Conservation (phyloP, 2,797 vertebrate genomes). For the Coranthus polyacanthus region DNA sequence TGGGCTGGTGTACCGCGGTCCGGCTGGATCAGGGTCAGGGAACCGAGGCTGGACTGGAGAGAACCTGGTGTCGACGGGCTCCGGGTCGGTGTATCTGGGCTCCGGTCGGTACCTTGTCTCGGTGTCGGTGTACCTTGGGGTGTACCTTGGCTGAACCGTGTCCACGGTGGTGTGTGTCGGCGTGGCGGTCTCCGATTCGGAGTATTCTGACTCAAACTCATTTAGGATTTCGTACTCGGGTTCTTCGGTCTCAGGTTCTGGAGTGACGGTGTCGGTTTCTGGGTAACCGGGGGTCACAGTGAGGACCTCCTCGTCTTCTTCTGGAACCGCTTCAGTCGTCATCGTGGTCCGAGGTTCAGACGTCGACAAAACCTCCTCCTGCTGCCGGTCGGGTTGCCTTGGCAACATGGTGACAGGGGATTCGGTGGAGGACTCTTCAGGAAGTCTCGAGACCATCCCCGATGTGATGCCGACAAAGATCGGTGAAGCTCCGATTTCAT, state of each 20-base stretch:
- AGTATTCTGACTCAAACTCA: slow-evolving; percentile 8
- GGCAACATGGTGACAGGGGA: slow-evolving; percentile 19
- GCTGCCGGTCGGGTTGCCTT: not conserved
- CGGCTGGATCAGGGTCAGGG: slow-evolving; percentile 2
- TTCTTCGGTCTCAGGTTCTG: slow-evolving; percentile 7
- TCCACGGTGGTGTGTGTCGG: not conserved
- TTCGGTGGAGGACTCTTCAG: not conserved
- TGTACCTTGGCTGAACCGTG: not conserved
- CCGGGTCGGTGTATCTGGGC: too few relatives aligned
- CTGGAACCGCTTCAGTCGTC: not conserved
- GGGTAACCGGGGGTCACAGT: slow-evolving; percentile 9
- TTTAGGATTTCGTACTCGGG: not conserved
- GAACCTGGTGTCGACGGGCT: not conserved
- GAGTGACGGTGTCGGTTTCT: slow-evolving; percentile 8
- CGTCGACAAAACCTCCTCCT: slow-evolving; percentile 3
- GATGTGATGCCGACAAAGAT: slow-evolving; percentile 66
- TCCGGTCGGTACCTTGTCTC: too few relatives aligned
- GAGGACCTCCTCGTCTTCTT: not conserved
- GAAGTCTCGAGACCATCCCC: slow-evolving; percentile 43
- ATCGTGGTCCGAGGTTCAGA: not conserved
- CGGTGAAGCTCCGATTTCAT: slow-evolving; percentile 85
- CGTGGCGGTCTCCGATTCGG: slow-evolving; percentile 1
- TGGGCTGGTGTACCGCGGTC: slow-evolving; percentile 60
- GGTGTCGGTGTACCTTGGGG: slow-evolving; percentile 6
- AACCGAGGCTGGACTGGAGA: not conserved